Evolutionary conservation across 2,797 vertebrate species (phyloP).

Genomic region (Benthosema pterotum): DNA sequence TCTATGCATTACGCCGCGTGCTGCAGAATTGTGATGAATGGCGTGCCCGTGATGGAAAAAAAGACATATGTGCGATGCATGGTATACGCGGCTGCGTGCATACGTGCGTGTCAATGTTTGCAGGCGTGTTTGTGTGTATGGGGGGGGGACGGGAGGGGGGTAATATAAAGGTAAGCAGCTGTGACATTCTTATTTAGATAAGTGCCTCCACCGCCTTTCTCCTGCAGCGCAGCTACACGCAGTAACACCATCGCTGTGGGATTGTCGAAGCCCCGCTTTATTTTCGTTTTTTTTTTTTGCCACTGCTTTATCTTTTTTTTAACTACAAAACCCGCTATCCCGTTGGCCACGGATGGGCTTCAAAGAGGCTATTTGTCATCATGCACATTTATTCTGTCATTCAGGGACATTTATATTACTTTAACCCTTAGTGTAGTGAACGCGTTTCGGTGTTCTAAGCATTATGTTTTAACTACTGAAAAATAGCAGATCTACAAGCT

Average conservation of each 20-base stretch:
- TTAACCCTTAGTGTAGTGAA: no score
- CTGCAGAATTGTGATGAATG: conserved; percentile 94
- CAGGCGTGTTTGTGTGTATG: no score
- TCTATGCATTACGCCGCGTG: conserved; percentile 93
- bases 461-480: no score
- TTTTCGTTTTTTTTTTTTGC: conserved; percentile 47
- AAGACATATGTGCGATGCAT: conserved; percentile 31
- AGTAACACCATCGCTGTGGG: conserved; percentile 74
- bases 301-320: conserved; percentile 62
- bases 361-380: conserved; percentile 83
- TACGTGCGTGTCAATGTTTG: no score
- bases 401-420: conserved; percentile 82
- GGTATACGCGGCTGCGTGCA: no score
- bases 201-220: conserved; percentile 52
- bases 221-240: conserved; percentile 55
- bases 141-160: conserved; percentile 25
- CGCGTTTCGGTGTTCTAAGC: conserved; percentile 72
- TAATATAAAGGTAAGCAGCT: conserved; percentile 76
- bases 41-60: conserved; percentile 81
- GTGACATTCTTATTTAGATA: conserved; percentile 78
- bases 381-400: conserved; percentile 79
- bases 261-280: conserved; percentile 51
- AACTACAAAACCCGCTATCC: conserved; percentile 76
- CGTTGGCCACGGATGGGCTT: conserved; percentile 71
- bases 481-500: no score